Base-by-base conservation (phyloP, 2,113 vertebrate species). In the Centrocercus urophasianus region DNA sequence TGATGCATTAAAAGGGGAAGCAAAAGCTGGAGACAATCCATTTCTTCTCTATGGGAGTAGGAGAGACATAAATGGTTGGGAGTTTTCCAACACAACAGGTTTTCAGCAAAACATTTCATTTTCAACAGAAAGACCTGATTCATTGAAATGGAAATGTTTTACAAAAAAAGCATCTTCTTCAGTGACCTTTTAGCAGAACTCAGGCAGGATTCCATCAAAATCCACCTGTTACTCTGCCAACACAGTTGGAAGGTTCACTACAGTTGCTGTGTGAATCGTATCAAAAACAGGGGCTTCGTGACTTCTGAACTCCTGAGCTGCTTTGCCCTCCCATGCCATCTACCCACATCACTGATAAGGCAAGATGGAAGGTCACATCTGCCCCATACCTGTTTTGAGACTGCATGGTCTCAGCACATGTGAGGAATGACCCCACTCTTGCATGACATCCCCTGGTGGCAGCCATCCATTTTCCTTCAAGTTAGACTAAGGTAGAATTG, bases 71-170 rank as follows among this genome's bases (percentile, higher is more conserved):
- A 88, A 69, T 61, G 81, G 8, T 54, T 96, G 95, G 95, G 91
- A 82, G 40, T 84, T 94, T 90, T 96, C 96, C 96, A 96, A 30
- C 42, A 89, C 45, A 94, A 90, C 94, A 96, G 90, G 86, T 95
- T 96, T 93, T 93, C 66, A 12, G 59, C 83, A 92, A 94, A 96
- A 96, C 94, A 94, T 94, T 95, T 94, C 73, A 1, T 25, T 90
- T 94, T 84, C 83, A 89, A 90, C 88, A 93, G 86, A 90, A 93
- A 93, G 86, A 78, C 82, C 81, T 92, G 92, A 95, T 95, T 95
- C 86, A 94, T 69, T 90, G 74, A 93, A 93, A 92, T 93, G 43
- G 94, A 96, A 96, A 89, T 93, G 96, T 96, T 96, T 96, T 92
- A 95, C 70, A 90, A 75, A 90, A 89, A 89, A 89, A 92, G n/a